Base-by-base conservation (phyloP, 2,888 invertebrate species). In the Fragum sueziense region DNA sequence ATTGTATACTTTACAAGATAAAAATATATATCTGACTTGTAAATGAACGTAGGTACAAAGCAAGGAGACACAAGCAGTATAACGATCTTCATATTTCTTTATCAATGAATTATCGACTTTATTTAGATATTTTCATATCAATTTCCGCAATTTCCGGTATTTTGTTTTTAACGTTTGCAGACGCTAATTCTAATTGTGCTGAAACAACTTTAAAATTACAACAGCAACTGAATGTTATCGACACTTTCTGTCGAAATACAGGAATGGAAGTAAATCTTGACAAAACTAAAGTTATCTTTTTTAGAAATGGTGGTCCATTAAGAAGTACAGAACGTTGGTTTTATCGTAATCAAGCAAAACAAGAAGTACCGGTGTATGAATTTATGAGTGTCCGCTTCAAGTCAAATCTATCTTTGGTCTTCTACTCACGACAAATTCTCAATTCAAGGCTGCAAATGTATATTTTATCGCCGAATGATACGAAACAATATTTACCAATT, bases 241-340 rank as follows among this genome's bases (percentile, higher is more conserved):
- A 57, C 29, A 37, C 22, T 14, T 70, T 70, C 20, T 70, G 59
- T 70, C 59, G 34, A 9, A 33, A 29, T 37, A 33, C 54, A 25
- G 70, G 70, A 14, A 70, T 70, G 70, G 25, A 29, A n/a, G 11
- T 70, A 14, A 70, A 70, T 29, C 29, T 61, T 22, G 11, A 33
- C 7, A 61, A 61, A 61, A 54, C 54, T 20, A 9, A 54, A 54
- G 25, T 54, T n/a, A 54, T 54, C 25, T 29, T 61, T 25, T 61
- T 61, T 33, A 25, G 61, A 27, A 61, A 61, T n/a, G 57, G 70
- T 20, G 59, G 70, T 34, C 20, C 11, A 37, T 14, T 70, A 27
- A 70, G 57, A 27, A 34, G 31, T 27, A 34, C n/a, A 20, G 70
- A 57, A 34, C 33, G 59, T 22, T 57, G 70, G 70, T 31, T 25